Conservation (phyloP, 2,888 invertebrate species). For the Meandrusa payeni region DNA sequence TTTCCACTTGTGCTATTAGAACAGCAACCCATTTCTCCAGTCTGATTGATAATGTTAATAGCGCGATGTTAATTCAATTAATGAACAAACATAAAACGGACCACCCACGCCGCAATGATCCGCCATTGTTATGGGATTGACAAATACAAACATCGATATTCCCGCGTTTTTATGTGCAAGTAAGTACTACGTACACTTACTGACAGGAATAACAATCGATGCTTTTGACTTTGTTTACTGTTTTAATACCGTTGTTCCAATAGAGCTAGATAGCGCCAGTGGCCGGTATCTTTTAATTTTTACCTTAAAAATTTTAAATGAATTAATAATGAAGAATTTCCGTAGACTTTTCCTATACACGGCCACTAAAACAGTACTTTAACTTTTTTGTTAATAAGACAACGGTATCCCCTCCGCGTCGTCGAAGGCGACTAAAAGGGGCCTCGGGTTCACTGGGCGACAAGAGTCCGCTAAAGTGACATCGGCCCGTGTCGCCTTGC, state of each 20-base stretch:
- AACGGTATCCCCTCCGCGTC: no score
- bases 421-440: no score
- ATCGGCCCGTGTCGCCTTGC: no score
- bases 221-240: constrained; percentile 13
- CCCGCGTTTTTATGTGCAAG: constrained; percentile 6
- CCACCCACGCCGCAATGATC: constrained; percentile 58
- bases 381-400: no score
- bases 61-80: constrained; percentile 64
- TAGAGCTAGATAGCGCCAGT: no score
- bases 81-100: constrained; percentile 49
- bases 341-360: no score
- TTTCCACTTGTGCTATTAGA: not conserved
- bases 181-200: not conserved
- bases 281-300: no score
- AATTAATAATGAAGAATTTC: no score
- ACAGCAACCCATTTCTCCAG: constrained; percentile 10
- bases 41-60: constrained; percentile 25
- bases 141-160: constrained; percentile 45
- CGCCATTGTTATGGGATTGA: constrained; percentile 61
- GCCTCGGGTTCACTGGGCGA: no score
- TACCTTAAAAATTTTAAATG: no score
- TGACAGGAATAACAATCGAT: constrained; percentile 5
- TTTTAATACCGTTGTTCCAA: constrained; percentile 7
- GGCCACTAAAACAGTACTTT: no score
- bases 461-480: no score